A percentile compares a stretch with the other conserved stretches of the same genome.
Conservation (phyloP, 2,888 invertebrate genomes). For the Cyaniris semiargus region DNA sequence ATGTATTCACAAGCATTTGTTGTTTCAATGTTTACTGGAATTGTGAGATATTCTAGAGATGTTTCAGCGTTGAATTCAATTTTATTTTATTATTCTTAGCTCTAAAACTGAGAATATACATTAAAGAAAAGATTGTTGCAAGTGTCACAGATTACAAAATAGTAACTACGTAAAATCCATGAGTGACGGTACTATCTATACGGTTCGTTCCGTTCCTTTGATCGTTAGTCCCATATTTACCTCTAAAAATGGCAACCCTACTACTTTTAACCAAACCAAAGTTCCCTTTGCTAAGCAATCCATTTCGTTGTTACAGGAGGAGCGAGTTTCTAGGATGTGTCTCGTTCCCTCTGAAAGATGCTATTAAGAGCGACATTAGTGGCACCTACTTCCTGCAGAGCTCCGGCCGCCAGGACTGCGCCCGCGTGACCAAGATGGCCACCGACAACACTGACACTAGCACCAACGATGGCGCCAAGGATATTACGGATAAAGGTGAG, state of each 20-base stretch:
- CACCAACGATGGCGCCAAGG: slow-evolving; percentile 70
- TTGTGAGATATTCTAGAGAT: neutral
- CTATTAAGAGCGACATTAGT: slow-evolving; percentile 84
- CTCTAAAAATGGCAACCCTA: neutral
- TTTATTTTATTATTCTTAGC: neutral
- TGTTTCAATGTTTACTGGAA: slow-evolving; percentile 1
- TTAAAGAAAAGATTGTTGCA: too few relatives aligned
- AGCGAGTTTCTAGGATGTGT: slow-evolving; percentile 97
- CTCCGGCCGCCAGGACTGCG: slow-evolving; percentile 53
- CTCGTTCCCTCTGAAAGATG: slow-evolving; percentile 93
- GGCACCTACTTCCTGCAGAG: slow-evolving; percentile 87
- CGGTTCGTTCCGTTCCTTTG: neutral
- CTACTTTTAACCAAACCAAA: neutral
- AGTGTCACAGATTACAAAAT: too few relatives aligned
- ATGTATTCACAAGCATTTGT: neutral
- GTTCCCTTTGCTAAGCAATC: neutral
- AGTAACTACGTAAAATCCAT: too few relatives aligned
- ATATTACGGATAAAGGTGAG: slow-evolving; percentile 70
- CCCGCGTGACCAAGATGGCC: slow-evolving; percentile 71
- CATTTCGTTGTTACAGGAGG: slow-evolving; percentile 84
- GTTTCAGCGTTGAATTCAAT: neutral
- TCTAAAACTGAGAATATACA: neutral
- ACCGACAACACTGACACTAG: slow-evolving; percentile 75
- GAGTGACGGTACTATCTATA: too few relatives aligned
- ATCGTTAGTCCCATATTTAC: neutral